Conservation (phyloP, 1,140 invertebrate genomes). For the Bombus pyrosoma region DNA sequence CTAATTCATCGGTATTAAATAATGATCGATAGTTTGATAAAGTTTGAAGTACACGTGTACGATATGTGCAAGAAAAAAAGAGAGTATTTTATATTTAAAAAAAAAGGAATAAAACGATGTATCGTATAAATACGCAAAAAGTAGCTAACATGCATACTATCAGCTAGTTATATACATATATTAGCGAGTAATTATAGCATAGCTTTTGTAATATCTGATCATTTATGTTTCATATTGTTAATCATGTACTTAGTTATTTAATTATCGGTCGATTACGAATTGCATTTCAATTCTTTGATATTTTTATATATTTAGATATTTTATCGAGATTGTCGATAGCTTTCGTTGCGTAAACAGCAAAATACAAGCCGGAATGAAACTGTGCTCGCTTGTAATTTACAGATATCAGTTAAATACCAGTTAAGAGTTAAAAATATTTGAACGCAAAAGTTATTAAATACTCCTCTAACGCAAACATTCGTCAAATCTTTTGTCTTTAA, state of each 20-base stretch:
- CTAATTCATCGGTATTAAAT: conserved; percentile 32
- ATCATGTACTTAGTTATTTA: not conserved
- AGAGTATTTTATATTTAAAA: conserved; percentile 15
- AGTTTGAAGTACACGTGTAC: conserved; percentile 10
- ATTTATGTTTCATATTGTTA: not conserved
- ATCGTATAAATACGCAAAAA: not conserved
- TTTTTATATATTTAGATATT: too few species aligned
- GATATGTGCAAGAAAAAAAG: not conserved
- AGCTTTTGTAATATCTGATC: not conserved
- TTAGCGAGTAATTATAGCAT: not conserved
- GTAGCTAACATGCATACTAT: not conserved
- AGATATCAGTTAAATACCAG: not conserved
- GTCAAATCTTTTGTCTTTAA: not conserved
- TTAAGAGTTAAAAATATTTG: not conserved
- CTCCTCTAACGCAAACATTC: not conserved
- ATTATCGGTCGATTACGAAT: not conserved
- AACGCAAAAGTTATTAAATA: not conserved
- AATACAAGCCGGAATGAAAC: not conserved
- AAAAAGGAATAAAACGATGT: not conserved
- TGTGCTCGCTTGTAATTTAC: not conserved
- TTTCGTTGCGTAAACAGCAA: too few species aligned
- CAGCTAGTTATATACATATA: not conserved
- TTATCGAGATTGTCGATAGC: too few species aligned
- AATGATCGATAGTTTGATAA: conserved; percentile 36
- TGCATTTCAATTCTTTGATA: too few species aligned